Evolutionary conservation across 2,888 invertebrate species (phyloP).

Genomic region (Acheta domesticus): DNA sequence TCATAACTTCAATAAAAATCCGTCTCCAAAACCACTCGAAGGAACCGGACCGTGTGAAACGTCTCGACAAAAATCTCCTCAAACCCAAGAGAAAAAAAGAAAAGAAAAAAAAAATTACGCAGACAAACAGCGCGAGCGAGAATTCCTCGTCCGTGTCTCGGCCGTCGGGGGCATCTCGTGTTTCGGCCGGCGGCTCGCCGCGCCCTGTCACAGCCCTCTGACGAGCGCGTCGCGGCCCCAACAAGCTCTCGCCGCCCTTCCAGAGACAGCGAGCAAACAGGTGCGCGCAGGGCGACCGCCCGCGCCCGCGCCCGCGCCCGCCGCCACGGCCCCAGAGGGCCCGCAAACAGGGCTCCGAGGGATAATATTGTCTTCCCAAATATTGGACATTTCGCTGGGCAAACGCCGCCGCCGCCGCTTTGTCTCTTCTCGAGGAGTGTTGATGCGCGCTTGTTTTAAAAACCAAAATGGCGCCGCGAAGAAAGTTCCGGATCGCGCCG

Average conservation of each 20-base stretch:
- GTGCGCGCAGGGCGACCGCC: not conserved
- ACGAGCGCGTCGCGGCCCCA: not conserved
- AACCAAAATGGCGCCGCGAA: conserved; percentile 1
- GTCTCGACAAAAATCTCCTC: not conserved
- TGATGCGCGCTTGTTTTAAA: conserved; percentile 18
- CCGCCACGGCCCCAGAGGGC: not conserved
- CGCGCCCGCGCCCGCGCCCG: not conserved
- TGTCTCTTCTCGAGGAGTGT: not conserved
- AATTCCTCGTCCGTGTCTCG: not conserved
- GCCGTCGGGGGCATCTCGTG: not conserved
- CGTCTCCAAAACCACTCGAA: too few relatives aligned
- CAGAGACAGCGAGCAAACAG: not conserved
- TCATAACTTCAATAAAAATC: too few relatives aligned
- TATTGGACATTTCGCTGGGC: conserved; percentile 18
- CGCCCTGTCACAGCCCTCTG: not conserved
- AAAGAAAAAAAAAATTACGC: not conserved
- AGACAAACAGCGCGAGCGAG: not conserved
- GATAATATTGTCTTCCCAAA: conserved; percentile 1
- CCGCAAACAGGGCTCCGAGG: not conserved
- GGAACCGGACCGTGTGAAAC: not conserved
- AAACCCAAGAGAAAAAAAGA: not conserved
- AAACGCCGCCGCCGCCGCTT: conserved; percentile 1
- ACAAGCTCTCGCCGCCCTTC: not conserved
- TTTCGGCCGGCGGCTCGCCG: not conserved
- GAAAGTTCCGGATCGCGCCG: not conserved